Conservation (phyloP, 2,113 vertebrate species). For the Lipophrys pholis region DNA sequence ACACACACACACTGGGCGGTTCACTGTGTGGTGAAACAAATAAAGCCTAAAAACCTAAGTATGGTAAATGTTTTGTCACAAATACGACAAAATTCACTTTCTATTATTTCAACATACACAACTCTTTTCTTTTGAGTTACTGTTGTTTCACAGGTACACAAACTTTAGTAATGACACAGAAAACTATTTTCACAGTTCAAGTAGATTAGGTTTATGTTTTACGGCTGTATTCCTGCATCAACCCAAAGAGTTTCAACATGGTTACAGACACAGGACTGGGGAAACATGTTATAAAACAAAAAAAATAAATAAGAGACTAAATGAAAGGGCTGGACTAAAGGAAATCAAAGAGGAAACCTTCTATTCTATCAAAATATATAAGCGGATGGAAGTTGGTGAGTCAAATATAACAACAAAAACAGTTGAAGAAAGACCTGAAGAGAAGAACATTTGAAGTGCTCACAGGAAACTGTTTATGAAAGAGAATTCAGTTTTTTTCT, state of each 20-base stretch:
- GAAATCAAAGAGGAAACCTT: no score
- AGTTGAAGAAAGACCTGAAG: background rate
- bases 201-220: background rate
- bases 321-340: no score
- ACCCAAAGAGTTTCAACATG: background rate
- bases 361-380: no score
- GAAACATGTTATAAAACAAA: no score
- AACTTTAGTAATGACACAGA: background rate
- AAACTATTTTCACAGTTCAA: background rate
- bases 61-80: slow-evolving; percentile 18
- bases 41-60: slow-evolving; percentile 35
- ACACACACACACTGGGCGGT: slow-evolving; percentile 22
- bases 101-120: slow-evolving; percentile 10
- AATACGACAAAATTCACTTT: no score
- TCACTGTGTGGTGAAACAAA: slow-evolving; percentile 15
- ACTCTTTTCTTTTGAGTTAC: background rate
- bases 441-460: slow-evolving; percentile 8
- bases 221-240: background rate
- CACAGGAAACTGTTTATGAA: background rate
- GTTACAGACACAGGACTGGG: background rate
- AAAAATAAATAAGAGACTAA: no score
- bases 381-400: no score
- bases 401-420: background rate
- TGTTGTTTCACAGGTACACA: background rate
- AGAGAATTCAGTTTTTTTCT: slow-evolving; percentile 5